Evolutionary conservation across 2,797 vertebrate genomes (phyloP), one percentile per base, ranked within the genome.

Genomic region (Clarias platycephalus): DNA sequence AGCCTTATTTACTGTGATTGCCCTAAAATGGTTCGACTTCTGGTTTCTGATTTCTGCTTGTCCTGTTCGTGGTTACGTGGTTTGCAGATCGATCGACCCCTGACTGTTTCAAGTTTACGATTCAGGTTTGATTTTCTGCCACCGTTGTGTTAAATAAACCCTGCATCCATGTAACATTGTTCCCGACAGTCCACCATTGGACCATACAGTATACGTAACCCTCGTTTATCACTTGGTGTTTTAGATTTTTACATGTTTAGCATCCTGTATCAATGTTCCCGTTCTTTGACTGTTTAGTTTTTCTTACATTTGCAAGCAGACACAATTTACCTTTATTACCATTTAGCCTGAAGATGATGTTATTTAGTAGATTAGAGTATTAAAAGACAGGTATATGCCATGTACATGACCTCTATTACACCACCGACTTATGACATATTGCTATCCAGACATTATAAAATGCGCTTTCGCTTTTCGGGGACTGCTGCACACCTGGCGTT

Each of bases 371-470:
- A 55, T n/a, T 62, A 62, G 31, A 22, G n/a, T 40, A 62, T 78
- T 60, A 78, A 57, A 12, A 78, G 75, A 77, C 55, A 37, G 55
- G 28, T 60, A 22, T 60, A 37, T 7, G 75, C 57, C 22, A n/a
- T 16, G 22, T 58, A n/a, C 31, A 78, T 40, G 75, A 55, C 57
- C 34, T 78, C 57, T 24, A 62, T 78, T 78, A 60, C 40, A 37
- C 57, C 31, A 60, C 12, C 60, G 75, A 62, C 57, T 62, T 40
- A n/a, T 62, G 57, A 78, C 57, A 76, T 58, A 58, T 78, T 78
- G 75, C 10, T 62, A 77, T 60, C 75, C 55, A 13, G 75, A 31
- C 18, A 81, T 68, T 57, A 57, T 81, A 81, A 55, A 37, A 67
- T 70, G 49, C 6, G 18, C 62, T 62, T 60, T 60, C 10, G 5